Percentiles rank a stretch among this genome's conserved stretches.
These are phyloP conservation scores for Sinocyclocheilus grahami DNA, from an alignment of 2,113 vertebrate species.

Conservation along the genomic window DNA sequence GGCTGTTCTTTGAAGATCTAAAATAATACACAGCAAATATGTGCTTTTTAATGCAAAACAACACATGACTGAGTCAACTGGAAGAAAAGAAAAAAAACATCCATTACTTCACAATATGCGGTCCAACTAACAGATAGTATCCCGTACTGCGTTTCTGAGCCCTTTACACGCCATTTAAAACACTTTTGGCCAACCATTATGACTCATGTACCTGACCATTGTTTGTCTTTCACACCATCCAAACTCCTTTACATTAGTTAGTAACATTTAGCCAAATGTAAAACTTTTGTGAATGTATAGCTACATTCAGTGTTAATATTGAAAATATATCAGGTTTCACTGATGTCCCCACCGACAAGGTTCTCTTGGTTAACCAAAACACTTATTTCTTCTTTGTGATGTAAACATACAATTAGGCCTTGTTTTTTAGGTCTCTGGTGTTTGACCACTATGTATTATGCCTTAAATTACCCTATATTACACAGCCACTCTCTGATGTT, in stretches of 20 bases:
- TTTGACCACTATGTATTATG: conserved; percentile 33
- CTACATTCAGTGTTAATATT: background rate
- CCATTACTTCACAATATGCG: conserved; percentile 28
- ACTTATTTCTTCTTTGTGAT: conserved; percentile 35
- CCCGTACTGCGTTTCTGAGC: conserved; percentile 33
- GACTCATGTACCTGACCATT: conserved; percentile 22
- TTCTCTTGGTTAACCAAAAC: conserved; percentile 21
- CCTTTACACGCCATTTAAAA: conserved; percentile 44
- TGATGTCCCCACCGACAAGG: background rate
- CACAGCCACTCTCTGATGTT: conserved; percentile 18
- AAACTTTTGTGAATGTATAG: conserved; percentile 5
- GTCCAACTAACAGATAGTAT: conserved; percentile 43
- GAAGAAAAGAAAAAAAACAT: conserved; percentile 45
- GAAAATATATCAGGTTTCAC: background rate
- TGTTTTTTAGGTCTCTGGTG: conserved; percentile 28
- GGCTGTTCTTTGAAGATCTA: conserved; percentile 13
- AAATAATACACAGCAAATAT: conserved; percentile 40
- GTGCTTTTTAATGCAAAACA: conserved; percentile 42
- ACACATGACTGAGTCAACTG: conserved; percentile 38
- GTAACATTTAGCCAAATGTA: background rate
- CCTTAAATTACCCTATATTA: conserved; percentile 27
- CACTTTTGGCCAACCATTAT: conserved; percentile 37
- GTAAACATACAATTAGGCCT: conserved; percentile 55
- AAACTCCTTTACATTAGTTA: background rate
- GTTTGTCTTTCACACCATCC: background rate